A percentile compares a stretch with the other conserved stretches of the same genome.
Conservation (phyloP, 2,888 invertebrate genomes). For the Orthosia gracilis region DNA sequence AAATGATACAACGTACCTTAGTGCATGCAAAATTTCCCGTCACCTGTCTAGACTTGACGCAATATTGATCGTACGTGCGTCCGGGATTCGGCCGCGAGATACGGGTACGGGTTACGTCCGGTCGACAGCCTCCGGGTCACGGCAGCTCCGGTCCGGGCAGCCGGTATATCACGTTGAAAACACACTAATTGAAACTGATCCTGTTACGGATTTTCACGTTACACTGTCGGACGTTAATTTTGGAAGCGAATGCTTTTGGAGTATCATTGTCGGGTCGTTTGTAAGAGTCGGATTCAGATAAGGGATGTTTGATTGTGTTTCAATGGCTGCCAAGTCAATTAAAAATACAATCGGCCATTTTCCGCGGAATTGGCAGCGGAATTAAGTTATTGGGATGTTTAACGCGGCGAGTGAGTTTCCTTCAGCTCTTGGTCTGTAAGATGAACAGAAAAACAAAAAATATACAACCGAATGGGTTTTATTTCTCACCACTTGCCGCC, state of each 20-base stretch:
- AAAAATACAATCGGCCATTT: conserved; percentile 13
- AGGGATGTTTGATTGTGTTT: conserved; percentile 20
- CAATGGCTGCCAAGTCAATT: conserved; percentile 22
- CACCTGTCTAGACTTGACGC: conserved; percentile 39
- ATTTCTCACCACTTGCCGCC: too few relatives aligned
- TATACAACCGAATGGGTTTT: background rate
- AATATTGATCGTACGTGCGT: conserved; percentile 53
- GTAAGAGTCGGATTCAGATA: conserved; percentile 24
- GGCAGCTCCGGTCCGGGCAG: conserved; percentile 19
- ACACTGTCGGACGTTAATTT: conserved; percentile 27
- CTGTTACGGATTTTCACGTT: conserved; percentile 30
- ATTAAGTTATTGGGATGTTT: background rate
- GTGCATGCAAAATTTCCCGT: conserved; percentile 21
- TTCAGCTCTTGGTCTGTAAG: background rate
- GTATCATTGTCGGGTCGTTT: conserved; percentile 47
- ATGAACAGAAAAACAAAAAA: background rate
- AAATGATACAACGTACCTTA: background rate
- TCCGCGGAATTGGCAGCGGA: background rate
- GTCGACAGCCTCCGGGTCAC: conserved; percentile 65
- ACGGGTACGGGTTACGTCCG: conserved; percentile 53
- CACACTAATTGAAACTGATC: conserved; percentile 59
- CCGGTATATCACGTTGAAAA: conserved; percentile 27
- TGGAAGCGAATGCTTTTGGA: conserved; percentile 22
- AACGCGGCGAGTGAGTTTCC: background rate
- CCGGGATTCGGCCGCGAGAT: conserved; percentile 45